These are phyloP conservation scores for Oscheius sp. DNA, from an alignment of 1,140 invertebrate genomes.

Conservation along the genomic window DNA sequence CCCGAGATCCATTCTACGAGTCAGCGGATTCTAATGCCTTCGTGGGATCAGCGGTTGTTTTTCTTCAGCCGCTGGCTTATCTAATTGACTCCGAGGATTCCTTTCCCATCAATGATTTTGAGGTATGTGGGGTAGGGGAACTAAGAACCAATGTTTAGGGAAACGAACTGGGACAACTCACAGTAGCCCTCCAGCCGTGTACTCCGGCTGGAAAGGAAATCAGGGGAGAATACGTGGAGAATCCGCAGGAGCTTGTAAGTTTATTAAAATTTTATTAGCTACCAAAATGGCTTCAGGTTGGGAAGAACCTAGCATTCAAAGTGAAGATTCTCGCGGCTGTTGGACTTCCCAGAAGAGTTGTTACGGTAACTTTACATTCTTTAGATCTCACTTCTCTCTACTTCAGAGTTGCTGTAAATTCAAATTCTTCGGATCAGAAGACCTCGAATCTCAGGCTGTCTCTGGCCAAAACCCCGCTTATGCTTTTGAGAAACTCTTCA, in stretches of 20 bases:
- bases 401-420: constrained; percentile 66
- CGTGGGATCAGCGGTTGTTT: constrained; percentile 68
- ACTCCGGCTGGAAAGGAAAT: constrained; percentile 61
- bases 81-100: constrained; percentile 67
- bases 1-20: constrained; percentile 69
- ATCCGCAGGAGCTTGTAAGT: constrained; percentile 48
- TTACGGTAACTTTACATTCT: constrained; percentile 34
- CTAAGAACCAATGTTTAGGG: constrained; percentile 66
- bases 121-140: background rate
- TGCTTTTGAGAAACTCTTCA: constrained; percentile 64
- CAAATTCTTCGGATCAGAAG: constrained; percentile 66
- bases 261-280: constrained; percentile 10
- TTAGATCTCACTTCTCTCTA: background rate
- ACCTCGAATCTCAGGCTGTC: constrained; percentile 63
- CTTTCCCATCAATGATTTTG: constrained; percentile 35
- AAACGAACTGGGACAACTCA: constrained; percentile 66
- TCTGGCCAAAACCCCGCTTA: constrained; percentile 67
- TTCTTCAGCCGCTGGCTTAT: constrained; percentile 66
- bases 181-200: constrained; percentile 64
- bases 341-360: constrained; percentile 49
- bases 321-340: constrained; percentile 57
- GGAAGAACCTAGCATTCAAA: constrained; percentile 59
- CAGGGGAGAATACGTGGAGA: constrained; percentile 48
- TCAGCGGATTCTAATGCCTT: constrained; percentile 66
- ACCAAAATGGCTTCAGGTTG: constrained; percentile 41